Percentiles rank a stretch among this genome's conserved stretches.
These are phyloP conservation scores for Dinoponera quadriceps DNA, from an alignment of 1,140 invertebrate species.

Conservation along the genomic window DNA sequence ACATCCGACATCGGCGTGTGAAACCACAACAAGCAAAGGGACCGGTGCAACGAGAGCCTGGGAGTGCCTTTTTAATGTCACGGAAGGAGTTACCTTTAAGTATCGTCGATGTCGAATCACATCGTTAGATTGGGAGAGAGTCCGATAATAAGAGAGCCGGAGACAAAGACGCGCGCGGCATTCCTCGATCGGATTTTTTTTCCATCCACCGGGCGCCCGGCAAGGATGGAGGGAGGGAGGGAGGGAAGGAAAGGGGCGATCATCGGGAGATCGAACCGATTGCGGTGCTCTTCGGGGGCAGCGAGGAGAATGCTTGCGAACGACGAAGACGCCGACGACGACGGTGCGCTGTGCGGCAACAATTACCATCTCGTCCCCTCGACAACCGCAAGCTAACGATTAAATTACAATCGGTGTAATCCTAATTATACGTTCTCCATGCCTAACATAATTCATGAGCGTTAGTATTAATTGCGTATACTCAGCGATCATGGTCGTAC, in stretches of 20 bases:
- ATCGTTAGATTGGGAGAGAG: constrained; percentile 69
- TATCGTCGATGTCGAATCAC: constrained; percentile 68
- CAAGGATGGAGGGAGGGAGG: too few relatives aligned
- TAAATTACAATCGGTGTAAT: constrained; percentile 39
- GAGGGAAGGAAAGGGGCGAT: too few relatives aligned
- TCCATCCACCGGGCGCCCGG: too few relatives aligned
- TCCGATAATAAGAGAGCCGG: constrained; percentile 60
- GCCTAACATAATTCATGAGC: constrained; percentile 45
- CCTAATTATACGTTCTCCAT: constrained; percentile 44
- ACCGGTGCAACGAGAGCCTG: constrained; percentile 69
- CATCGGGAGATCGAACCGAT: constrained; percentile 17
- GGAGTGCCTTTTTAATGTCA: constrained; percentile 75
- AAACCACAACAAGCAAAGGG: constrained; percentile 69
- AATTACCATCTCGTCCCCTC: too few relatives aligned
- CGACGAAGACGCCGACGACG: too few relatives aligned
- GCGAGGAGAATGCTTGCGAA: neutral
- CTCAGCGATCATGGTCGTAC: constrained; percentile 5
- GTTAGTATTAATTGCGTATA: constrained; percentile 7
- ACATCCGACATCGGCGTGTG: constrained; percentile 71
- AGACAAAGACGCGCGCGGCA: constrained; percentile 53
- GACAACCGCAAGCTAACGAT: constrained; percentile 6
- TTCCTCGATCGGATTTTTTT: constrained; percentile 43
- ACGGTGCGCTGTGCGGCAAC: too few relatives aligned
- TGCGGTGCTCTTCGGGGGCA: neutral
- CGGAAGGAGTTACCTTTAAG: constrained; percentile 74